Percentiles rank a stretch among this genome's conserved stretches.
Conservation (phyloP, 1,140 invertebrate genomes). For the Goniozus legneri region DNA sequence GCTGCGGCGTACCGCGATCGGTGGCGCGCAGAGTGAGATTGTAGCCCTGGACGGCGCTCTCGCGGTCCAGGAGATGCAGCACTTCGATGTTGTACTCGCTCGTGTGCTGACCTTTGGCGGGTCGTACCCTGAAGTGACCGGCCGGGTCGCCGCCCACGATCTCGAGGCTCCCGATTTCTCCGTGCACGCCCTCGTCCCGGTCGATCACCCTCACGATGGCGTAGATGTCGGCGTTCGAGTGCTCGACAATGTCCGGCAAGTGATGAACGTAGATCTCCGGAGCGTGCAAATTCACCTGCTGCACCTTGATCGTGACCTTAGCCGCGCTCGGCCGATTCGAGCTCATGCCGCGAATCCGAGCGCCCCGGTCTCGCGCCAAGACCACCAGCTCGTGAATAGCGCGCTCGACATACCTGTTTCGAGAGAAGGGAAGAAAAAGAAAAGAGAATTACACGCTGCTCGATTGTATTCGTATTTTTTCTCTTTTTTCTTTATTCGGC, state of each 20-base stretch:
- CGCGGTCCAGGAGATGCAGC: slow-evolving; percentile 72
- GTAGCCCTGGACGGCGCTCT: slow-evolving; percentile 73
- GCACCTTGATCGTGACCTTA: slow-evolving; percentile 72
- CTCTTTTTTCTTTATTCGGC: too few relatives aligned
- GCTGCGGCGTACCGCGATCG: slow-evolving; percentile 77
- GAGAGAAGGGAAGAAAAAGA: too few relatives aligned
- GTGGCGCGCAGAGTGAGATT: slow-evolving; percentile 82
- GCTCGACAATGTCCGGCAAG: slow-evolving; percentile 77
- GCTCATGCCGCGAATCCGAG: slow-evolving; percentile 59
- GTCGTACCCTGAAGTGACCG: slow-evolving; percentile 76
- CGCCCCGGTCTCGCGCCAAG: slow-evolving; percentile 78
- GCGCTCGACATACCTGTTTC: slow-evolving; percentile 63
- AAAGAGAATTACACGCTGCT: too few relatives aligned
- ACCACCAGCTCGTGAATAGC: slow-evolving; percentile 74
- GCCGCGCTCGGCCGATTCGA: slow-evolving; percentile 66
- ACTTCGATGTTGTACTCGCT: slow-evolving; percentile 77
- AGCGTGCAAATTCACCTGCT: slow-evolving; percentile 80
- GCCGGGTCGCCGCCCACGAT: slow-evolving; percentile 87
- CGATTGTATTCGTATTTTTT: too few relatives aligned
- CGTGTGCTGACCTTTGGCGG: slow-evolving; percentile 46
- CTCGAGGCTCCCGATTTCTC: slow-evolving; percentile 76
- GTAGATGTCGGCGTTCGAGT: slow-evolving; percentile 82
- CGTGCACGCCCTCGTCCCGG: slow-evolving; percentile 77
- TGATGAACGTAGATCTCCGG: slow-evolving; percentile 80
- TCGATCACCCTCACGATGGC: slow-evolving; percentile 85